These are phyloP conservation scores for Zaprionus kolodkinae DNA, from an alignment of 1,140 invertebrate genomes.

Conservation along the genomic window DNA sequence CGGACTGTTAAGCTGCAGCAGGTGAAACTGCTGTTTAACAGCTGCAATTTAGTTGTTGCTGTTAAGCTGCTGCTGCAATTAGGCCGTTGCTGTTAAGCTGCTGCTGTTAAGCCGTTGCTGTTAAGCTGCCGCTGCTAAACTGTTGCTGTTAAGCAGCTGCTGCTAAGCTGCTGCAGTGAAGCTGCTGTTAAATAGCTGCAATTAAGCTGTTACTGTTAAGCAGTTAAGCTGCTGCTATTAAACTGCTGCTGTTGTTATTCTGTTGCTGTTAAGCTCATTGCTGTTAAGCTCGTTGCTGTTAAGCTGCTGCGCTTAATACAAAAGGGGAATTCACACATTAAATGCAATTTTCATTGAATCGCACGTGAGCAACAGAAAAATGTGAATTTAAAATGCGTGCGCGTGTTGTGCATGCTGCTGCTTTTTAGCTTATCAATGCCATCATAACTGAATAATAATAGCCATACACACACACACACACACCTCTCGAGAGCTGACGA, in stretches of 20 bases:
- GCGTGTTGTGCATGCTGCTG: background rate
- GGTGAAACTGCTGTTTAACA: too few species aligned
- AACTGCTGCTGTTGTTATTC: too few species aligned
- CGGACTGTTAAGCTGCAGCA: background rate
- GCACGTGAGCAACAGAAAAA: background rate
- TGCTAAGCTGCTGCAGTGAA: background rate
- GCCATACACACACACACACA: background rate
- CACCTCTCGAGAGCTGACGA: conserved; percentile 7
- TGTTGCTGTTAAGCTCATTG: background rate
- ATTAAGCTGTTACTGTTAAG: too few species aligned
- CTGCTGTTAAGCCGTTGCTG: too few species aligned
- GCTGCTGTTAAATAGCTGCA: background rate
- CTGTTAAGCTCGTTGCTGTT: background rate
- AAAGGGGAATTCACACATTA: background rate
- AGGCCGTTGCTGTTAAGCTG: too few species aligned
- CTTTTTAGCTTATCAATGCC: conserved; percentile 19
- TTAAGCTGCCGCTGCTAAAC: too few species aligned
- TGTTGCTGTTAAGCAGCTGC: too few species aligned
- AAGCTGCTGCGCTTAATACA: background rate
- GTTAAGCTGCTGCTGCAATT: background rate
- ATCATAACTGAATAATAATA: conserved; percentile 39
- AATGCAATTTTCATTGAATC: background rate
- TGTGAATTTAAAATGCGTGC: background rate
- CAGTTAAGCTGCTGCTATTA: too few species aligned
- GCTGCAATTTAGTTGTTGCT: too few species aligned